These are phyloP conservation scores for Drosophila sulfurigaster DNA, from an alignment of 1,140 invertebrate genomes.

Conservation along the genomic window DNA sequence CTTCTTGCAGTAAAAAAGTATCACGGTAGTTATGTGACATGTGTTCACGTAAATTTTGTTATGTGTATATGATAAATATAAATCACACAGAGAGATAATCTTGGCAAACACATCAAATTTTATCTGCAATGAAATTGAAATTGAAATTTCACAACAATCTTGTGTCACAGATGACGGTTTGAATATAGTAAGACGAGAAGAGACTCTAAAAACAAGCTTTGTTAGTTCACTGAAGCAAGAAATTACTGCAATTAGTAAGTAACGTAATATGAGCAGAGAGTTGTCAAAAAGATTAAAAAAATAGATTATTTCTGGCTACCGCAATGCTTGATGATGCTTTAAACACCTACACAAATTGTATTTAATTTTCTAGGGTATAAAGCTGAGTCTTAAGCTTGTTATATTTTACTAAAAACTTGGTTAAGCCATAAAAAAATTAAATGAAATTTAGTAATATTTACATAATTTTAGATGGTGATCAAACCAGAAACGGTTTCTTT, in stretches of 20 bases:
- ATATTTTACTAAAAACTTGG: too few relatives aligned
- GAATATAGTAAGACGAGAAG: background rate
- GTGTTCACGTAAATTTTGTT: background rate
- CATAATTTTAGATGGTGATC: too few relatives aligned
- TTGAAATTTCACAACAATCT: constrained; percentile 7
- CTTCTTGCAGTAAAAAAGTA: background rate
- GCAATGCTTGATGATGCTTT: too few relatives aligned
- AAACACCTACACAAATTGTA: too few relatives aligned
- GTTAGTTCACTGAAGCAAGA: background rate
- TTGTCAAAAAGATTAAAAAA: too few relatives aligned
- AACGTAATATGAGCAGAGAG: background rate
- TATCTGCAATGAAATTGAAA: background rate
- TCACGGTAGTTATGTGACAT: background rate
- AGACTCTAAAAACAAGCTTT: background rate
- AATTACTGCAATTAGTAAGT: background rate
- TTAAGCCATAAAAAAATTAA: too few relatives aligned
- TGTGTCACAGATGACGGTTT: background rate
- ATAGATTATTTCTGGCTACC: too few relatives aligned
- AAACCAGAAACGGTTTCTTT: too few relatives aligned
- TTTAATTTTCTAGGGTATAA: too few relatives aligned
- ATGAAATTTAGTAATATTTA: too few relatives aligned
- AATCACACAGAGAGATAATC: constrained; percentile 15
- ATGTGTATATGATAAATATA: constrained; percentile 8
- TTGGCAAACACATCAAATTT: constrained; percentile 10
- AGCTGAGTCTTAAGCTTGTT: too few relatives aligned